Evolutionary conservation across 1,140 invertebrate genomes (phyloP).

Genomic region (Brachionus rubens): DNA sequence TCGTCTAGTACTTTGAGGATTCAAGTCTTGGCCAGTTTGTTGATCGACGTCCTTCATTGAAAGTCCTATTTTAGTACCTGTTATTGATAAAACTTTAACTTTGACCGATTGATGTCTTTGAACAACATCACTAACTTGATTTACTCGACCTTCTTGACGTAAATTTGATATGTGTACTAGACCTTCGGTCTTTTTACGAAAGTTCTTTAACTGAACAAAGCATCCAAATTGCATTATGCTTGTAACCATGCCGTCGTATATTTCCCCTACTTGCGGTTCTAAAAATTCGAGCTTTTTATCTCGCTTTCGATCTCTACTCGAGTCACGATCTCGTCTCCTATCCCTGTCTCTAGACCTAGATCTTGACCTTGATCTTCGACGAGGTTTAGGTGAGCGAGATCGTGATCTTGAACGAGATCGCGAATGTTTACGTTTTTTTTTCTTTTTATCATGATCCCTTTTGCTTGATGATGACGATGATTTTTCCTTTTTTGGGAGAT

Average conservation of each 20-base stretch:
- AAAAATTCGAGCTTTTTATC: conserved; percentile 57
- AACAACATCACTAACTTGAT: conserved; percentile 89
- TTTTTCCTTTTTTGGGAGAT: background rate
- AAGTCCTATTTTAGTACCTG: conserved; percentile 87
- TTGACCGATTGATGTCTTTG: conserved; percentile 84
- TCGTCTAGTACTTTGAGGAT: conserved; percentile 64
- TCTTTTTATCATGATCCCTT: conserved; percentile 53
- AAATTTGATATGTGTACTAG: conserved; percentile 93
- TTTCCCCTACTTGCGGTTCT: conserved; percentile 65
- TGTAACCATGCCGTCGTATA: conserved; percentile 88
- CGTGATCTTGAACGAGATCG: conserved; percentile 46
- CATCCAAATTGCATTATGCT: conserved; percentile 95
- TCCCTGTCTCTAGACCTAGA: background rate
- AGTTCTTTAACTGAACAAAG: conserved; percentile 90
- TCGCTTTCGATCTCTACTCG: conserved; percentile 48
- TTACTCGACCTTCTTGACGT: conserved; percentile 80
- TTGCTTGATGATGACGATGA: background rate
- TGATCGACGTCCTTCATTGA: conserved; percentile 99
- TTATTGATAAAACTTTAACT: conserved; percentile 70
- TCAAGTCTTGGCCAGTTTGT: conserved; percentile 85
- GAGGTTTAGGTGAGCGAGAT: conserved; percentile 47
- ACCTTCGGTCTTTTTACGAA: conserved; percentile 70
- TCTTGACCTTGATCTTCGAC: conserved; percentile 22
- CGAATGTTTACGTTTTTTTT: conserved; percentile 46
- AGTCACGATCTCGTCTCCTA: conserved; percentile 46